Evolutionary conservation across 2,113 vertebrate species (phyloP), one percentile per base, ranked within the genome.

Genomic region (Crotophaga sulcirostris): DNA sequence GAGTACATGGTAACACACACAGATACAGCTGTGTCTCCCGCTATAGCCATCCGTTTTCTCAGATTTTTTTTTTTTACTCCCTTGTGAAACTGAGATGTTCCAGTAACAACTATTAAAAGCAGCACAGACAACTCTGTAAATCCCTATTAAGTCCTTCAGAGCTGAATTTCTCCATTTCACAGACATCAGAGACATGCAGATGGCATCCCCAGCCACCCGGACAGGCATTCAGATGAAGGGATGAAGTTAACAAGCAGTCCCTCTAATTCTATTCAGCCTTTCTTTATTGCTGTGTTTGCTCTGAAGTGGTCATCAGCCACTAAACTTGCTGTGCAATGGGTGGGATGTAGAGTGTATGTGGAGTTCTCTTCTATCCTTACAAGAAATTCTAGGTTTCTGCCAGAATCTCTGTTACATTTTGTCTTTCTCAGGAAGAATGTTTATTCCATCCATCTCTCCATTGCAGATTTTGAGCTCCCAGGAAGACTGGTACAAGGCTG

Each of bases 401-500:
- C 40, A 23, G 25, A 75, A 45, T 78, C 56, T 74, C 77, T 7
- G 21, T 73, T 90, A 29, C 52, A 69, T 84, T 73, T n/a, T 74
- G 47, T 26, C 54, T 90, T 59, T 63, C 54, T 81, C 23, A 6
- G 76, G n/a, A 84, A 66, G 56, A 3, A 3, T 0, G 0, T 66
- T 95, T 69, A 73, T 73, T 94, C 42, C 60, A 81, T 74, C 73
- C 33, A 38, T 94, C 70, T 97, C 60, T 84, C 28, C 52, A 29
- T 16, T 70, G n/a, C 90, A 99, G 99, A 98, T 99, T 86, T 95
- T 99, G 87, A 98, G 98, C 69, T 96, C 97, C 36, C 97, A 99
- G 47, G 98, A 99, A 21, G 98, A 99, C 3, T 99, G 99, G 99
- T 98, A 98, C 76, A 99, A 98, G 86, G 99, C 99, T 2, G 99